These are phyloP conservation scores for Chromis chromis DNA, from an alignment of 2,797 vertebrate genomes.

Conservation along the genomic window DNA sequence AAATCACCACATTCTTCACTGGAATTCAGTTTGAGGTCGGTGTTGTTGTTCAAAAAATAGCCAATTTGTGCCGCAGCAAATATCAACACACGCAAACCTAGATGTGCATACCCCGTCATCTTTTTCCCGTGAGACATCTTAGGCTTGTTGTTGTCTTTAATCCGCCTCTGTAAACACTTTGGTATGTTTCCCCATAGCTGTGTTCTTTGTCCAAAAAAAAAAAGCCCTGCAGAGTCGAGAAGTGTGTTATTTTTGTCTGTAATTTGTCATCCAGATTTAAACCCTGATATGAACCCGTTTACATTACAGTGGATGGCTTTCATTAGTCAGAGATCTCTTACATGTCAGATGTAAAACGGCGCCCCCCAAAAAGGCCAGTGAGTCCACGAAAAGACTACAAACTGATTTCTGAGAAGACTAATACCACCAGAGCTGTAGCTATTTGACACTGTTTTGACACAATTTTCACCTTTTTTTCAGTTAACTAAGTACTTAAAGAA, in stretches of 20 bases:
- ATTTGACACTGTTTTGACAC: too few species aligned
- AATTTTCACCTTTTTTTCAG: too few species aligned
- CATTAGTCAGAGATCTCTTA: constrained; percentile 53
- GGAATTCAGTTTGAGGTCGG: constrained; percentile 20
- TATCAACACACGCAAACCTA: constrained; percentile 12
- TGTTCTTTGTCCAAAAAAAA: constrained; percentile 33
- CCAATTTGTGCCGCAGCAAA: constrained; percentile 14
- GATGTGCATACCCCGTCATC: constrained; percentile 18
- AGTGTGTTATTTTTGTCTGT: constrained; percentile 57
- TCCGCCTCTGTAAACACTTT: constrained; percentile 57
- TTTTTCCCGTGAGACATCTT: constrained; percentile 39
- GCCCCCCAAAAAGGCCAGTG: constrained; percentile 13
- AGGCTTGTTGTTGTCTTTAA: constrained; percentile 54
- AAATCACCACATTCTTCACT: not conserved
- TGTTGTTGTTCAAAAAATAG: constrained; percentile 14
- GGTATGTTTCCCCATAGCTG: constrained; percentile 47
- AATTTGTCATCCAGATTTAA: constrained; percentile 66
- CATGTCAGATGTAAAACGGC: constrained; percentile 24
- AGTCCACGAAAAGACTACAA: constrained; percentile 15
- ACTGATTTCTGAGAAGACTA: not conserved
- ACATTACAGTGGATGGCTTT: constrained; percentile 40
- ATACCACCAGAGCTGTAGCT: not conserved
- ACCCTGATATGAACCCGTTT: constrained; percentile 57
- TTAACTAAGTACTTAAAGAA: too few species aligned
- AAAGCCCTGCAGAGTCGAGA: constrained; percentile 14